Conservation (phyloP, 2,113 vertebrate species). For the Copsychus sechellarum region DNA sequence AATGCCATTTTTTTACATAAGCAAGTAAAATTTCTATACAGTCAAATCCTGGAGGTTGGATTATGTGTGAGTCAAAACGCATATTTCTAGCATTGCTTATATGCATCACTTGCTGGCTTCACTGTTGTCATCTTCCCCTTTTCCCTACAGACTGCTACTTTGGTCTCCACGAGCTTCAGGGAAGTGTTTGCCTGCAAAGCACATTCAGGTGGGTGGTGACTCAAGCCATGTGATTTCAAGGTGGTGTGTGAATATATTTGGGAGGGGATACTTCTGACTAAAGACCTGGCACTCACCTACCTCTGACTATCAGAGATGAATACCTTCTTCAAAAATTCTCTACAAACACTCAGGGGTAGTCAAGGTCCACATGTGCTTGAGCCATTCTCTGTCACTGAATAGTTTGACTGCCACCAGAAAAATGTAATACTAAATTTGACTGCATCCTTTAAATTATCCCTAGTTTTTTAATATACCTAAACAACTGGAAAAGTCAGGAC, state of each 20-base stretch:
- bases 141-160: neutral
- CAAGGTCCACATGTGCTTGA: neutral
- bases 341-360: neutral
- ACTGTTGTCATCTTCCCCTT: neutral
- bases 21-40: neutral
- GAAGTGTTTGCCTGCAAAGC: neutral
- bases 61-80: conserved; percentile 2
- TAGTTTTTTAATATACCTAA: neutral
- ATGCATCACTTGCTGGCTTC: neutral
- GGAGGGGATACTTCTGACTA: neutral
- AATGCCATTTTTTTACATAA: neutral
- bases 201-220: neutral
- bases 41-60: neutral
- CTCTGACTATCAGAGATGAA: neutral
- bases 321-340: neutral
- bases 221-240: neutral
- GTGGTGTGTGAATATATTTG: neutral
- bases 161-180: neutral
- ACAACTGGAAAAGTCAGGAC: neutral
- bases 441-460: neutral
- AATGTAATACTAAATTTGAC: neutral
- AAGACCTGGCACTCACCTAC: neutral
- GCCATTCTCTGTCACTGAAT: neutral
- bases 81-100: neutral
- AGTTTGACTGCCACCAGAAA: neutral